Conservation (phyloP, 2,797 vertebrate genomes). For the Melanotaenia trifasciata region DNA sequence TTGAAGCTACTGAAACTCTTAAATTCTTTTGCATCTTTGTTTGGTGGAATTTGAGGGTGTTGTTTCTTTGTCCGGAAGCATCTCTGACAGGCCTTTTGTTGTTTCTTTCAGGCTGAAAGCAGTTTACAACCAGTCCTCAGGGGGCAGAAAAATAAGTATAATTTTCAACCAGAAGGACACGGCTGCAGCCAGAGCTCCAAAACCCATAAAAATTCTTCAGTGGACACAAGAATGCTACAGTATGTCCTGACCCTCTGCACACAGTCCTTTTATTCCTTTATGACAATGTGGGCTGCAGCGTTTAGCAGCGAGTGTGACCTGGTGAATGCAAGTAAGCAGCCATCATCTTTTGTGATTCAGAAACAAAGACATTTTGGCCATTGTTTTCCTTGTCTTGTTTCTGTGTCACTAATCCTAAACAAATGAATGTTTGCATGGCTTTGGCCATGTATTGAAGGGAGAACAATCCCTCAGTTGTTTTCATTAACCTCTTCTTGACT, state of each 20-base stretch:
- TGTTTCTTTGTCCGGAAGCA: slow-evolving; percentile 80
- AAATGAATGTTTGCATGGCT: slow-evolving; percentile 66
- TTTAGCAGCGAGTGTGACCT: slow-evolving; percentile 71
- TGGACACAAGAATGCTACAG: slow-evolving; percentile 73
- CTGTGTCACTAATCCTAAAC: slow-evolving; percentile 69
- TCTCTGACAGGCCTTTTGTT: slow-evolving; percentile 75
- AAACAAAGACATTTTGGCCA: slow-evolving; percentile 71
- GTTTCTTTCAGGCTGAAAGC: slow-evolving; percentile 74
- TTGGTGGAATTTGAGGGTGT: slow-evolving; percentile 57
- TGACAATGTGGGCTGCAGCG: slow-evolving; percentile 61
- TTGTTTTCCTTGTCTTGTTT: slow-evolving; percentile 70
- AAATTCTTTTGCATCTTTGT: slow-evolving; percentile 18
- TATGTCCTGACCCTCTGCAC: slow-evolving; percentile 61
- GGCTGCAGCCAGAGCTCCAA: slow-evolving; percentile 45
- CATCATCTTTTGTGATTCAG: slow-evolving; percentile 70
- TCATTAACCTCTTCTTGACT: slow-evolving; percentile 27
- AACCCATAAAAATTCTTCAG: slow-evolving; percentile 75
- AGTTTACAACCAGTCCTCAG: slow-evolving; percentile 68
- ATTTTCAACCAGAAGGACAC: slow-evolving; percentile 67
- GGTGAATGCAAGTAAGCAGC: slow-evolving; percentile 74
- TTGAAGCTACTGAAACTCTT: background rate
- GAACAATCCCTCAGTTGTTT: slow-evolving; percentile 67
- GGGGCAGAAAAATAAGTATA: slow-evolving; percentile 68
- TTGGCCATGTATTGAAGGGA: slow-evolving; percentile 38
- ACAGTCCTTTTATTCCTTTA: slow-evolving; percentile 59